A percentile compares a stretch with the other conserved stretches of the same genome.
These are phyloP conservation scores for Drosophila fuyamai DNA, from an alignment of 1,140 invertebrate genomes.

Conservation along the genomic window DNA sequence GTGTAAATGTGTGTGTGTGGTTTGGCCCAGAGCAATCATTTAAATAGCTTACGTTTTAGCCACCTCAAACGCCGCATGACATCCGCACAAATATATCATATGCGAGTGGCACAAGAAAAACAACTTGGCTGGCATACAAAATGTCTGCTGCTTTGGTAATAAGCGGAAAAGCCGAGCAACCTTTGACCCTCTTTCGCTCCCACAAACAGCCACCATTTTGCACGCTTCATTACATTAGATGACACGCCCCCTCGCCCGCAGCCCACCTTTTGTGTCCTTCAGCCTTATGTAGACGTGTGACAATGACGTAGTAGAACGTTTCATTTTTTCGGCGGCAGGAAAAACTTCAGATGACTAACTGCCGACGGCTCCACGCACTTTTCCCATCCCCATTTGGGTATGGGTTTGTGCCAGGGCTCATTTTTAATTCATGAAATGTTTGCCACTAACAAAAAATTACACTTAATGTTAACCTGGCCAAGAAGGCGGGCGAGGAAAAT, in stretches of 20 bases:
- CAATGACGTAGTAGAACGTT: constrained; percentile 64
- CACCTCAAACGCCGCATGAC: constrained; percentile 32
- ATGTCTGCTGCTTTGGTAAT: constrained; percentile 34
- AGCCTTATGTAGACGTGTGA: constrained; percentile 42
- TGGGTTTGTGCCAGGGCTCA: constrained; percentile 1
- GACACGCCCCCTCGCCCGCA: constrained; percentile 37
- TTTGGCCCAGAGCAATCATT: constrained; percentile 40
- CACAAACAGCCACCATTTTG: constrained; percentile 10
- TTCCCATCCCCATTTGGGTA: constrained; percentile 2
- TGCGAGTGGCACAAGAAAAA: constrained; percentile 4
- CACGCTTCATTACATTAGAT: constrained; percentile 65
- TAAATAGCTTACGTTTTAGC: constrained; percentile 53
- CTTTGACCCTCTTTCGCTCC: constrained; percentile 27
- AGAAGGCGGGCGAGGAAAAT: constrained; percentile 9
- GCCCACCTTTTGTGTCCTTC: constrained; percentile 6
- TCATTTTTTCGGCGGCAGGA: constrained; percentile 50
- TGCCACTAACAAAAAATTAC: constrained; percentile 66
- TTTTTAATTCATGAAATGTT: constrained; percentile 68
- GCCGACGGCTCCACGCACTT: constrained; percentile 55
- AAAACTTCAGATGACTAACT: constrained; percentile 59
- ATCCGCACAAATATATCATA: constrained; percentile 45
- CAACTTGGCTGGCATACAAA: constrained; percentile 42
- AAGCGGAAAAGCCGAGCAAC: constrained; percentile 35
- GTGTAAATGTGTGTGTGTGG: not conserved
- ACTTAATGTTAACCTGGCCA: constrained; percentile 52